Percentiles rank a stretch among this genome's conserved stretches.
phyloP scores from a whole-genome alignment of 2,113 vertebrate genomes.

The Dascyllus trimaculatus region DNA sequence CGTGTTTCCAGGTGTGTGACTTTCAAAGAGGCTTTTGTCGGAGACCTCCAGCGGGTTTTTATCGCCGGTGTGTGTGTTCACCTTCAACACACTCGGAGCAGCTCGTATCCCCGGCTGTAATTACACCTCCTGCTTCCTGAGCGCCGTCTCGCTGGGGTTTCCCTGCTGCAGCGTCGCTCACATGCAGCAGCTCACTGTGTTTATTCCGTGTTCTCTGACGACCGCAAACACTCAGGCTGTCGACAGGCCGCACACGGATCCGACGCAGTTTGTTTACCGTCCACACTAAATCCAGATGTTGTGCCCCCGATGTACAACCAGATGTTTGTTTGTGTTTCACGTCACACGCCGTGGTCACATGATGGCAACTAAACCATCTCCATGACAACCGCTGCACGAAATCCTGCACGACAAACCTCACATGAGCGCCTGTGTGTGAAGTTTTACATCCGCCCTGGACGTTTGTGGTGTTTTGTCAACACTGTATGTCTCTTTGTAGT shows the following conservation, averaged over 20 bases:
- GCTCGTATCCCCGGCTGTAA: constrained; percentile 14
- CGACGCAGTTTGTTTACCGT: neutral
- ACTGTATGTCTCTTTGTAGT: too few species aligned
- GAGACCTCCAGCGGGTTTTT: neutral
- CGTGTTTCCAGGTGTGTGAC: constrained; percentile 17
- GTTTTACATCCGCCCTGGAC: too few species aligned
- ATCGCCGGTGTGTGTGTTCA: neutral
- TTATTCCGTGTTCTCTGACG: neutral
- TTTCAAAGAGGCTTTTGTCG: constrained; percentile 46
- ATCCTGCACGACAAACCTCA: neutral
- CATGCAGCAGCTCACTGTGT: neutral
- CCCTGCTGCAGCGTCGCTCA: constrained; percentile 12
- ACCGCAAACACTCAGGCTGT: neutral
- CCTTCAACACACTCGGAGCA: constrained; percentile 1
- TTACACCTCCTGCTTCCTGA: constrained; percentile 26
- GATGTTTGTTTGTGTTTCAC: neutral
- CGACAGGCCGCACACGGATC: neutral
- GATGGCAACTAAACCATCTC: too few species aligned
- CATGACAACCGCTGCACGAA: neutral
- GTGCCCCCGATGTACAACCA: too few species aligned
- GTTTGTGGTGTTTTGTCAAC: too few species aligned
- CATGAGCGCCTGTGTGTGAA: too few species aligned
- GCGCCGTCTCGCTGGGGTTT: neutral
- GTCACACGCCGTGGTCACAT: too few species aligned
- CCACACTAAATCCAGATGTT: too few species aligned